Evolutionary conservation across 1,140 invertebrate genomes (phyloP).

Genomic region (Acromyrmex charruanus): DNA sequence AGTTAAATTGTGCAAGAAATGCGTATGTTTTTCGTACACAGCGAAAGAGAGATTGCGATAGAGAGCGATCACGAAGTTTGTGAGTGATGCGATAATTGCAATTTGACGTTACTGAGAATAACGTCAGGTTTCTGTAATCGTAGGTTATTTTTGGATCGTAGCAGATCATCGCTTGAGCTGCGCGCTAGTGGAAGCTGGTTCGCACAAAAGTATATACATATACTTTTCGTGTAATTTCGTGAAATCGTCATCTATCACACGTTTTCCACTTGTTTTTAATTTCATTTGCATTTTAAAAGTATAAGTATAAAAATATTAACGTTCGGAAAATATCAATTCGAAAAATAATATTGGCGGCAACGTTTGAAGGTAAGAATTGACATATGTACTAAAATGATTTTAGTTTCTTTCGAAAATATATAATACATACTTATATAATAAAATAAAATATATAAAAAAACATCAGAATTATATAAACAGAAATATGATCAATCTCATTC

Average conservation of each 20-base stretch:
- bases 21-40: background rate
- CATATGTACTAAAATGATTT: background rate
- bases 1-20: background rate
- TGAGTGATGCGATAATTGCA: conserved; percentile 27
- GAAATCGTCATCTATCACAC: background rate
- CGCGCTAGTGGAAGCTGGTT: background rate
- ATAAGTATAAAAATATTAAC: background rate
- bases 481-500: no score
- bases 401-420: background rate
- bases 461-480: no score
- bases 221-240: background rate
- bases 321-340: background rate
- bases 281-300: background rate
- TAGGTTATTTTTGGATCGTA: background rate
- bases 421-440: no score
- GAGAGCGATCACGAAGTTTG: background rate
- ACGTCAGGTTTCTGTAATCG: conserved; percentile 7
- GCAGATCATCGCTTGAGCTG: background rate
- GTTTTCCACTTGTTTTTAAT: background rate
- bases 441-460: no score
- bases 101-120: background rate
- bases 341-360: background rate
- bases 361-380: background rate
- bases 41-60: background rate
- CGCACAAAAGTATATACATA: background rate